Evolutionary conservation across 2,113 vertebrate genomes (phyloP).

Genomic region (Microtus richardsoni): DNA sequence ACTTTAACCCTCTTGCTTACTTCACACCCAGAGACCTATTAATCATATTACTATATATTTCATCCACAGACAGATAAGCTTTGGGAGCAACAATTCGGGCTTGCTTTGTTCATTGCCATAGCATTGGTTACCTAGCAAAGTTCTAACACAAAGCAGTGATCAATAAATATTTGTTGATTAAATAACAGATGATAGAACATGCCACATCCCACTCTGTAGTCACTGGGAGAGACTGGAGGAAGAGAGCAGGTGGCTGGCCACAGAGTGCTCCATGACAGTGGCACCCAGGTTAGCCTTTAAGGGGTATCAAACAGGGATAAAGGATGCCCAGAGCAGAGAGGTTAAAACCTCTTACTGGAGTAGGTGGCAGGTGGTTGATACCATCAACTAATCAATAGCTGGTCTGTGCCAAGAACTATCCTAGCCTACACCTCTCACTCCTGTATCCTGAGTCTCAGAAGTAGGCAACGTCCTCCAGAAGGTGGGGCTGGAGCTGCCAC

Average conservation of each 20-base stretch:
- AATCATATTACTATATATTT: not conserved
- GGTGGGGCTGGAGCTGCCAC: not conserved
- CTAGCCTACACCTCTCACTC: not conserved
- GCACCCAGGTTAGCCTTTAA: not conserved
- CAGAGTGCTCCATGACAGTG: not conserved
- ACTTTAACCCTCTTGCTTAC: not conserved
- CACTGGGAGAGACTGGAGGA: not conserved
- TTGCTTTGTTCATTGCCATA: not conserved
- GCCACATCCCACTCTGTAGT: not conserved
- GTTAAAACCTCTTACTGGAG: not conserved
- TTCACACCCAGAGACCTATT: not conserved
- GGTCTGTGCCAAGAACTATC: not conserved
- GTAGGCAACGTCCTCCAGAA: not conserved
- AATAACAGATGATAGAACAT: not conserved
- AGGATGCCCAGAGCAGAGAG: conserved; percentile 48
- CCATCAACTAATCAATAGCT: not conserved
- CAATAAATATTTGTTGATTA: not conserved
- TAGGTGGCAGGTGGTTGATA: not conserved
- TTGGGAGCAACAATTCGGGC: not conserved
- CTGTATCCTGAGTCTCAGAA: not conserved
- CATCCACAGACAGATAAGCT: not conserved
- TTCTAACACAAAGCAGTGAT: not conserved
- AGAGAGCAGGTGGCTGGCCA: not conserved
- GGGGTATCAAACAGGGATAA: not conserved
- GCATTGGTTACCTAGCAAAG: not conserved